phyloP scores from a whole-genome alignment of 2,888 invertebrate species.

The Dascillus cervinus region DNA sequence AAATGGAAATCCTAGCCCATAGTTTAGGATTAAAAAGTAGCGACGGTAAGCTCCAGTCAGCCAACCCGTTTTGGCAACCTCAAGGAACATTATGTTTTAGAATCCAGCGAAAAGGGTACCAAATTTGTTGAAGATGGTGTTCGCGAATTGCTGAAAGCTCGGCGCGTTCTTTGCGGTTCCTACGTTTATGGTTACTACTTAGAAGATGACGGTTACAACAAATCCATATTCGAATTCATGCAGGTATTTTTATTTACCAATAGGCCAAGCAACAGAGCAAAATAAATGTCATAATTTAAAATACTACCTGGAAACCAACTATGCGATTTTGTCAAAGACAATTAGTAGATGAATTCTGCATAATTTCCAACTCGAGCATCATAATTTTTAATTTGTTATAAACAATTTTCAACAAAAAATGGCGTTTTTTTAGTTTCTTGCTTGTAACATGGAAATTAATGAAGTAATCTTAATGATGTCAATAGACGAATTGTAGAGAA shows the following conservation, averaged over 20 bases:
- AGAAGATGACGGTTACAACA: slow-evolving; percentile 57
- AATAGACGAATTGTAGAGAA: too few species aligned
- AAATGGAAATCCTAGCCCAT: slow-evolving; percentile 54
- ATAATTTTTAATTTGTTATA: too few species aligned
- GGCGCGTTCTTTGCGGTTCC: slow-evolving; percentile 56
- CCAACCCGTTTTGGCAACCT: background rate
- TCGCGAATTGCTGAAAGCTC: slow-evolving; percentile 53
- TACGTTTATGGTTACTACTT: slow-evolving; percentile 63
- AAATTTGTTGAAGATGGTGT: slow-evolving; percentile 58
- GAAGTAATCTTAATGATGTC: too few species aligned
- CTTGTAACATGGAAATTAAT: too few species aligned
- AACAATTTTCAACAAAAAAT: too few species aligned
- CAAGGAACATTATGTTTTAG: background rate
- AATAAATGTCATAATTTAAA: too few species aligned
- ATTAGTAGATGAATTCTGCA: too few species aligned
- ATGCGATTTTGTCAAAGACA: too few species aligned
- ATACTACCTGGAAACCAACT: too few species aligned
- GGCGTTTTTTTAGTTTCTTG: too few species aligned
- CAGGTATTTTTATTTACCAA: slow-evolving; percentile 44
- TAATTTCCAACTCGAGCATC: too few species aligned
- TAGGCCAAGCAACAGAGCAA: background rate
- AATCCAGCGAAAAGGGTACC: slow-evolving; percentile 37
- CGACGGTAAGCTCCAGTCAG: slow-evolving; percentile 31
- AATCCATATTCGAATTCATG: slow-evolving; percentile 61
- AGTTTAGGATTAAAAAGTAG: slow-evolving; percentile 40